phyloP scores from a whole-genome alignment of 2,888 invertebrate genomes.

The Ceratothoa steindachneri region DNA sequence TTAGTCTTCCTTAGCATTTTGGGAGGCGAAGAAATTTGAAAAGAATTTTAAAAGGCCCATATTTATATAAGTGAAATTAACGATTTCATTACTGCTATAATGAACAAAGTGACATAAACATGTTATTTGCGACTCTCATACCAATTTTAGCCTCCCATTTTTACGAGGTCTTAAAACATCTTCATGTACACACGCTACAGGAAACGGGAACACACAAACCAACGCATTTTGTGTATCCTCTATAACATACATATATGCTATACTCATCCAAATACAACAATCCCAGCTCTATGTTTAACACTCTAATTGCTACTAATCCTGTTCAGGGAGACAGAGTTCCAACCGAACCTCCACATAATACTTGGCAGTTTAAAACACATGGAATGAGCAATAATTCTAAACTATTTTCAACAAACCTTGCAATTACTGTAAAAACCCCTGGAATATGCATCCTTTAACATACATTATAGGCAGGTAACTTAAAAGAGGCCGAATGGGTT shows the following conservation, averaged over 20 bases:
- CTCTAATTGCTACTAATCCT: no score
- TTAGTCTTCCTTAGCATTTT: no score
- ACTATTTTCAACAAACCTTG: not conserved
- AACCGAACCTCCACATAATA: not conserved
- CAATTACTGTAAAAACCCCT: not conserved
- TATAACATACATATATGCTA: no score
- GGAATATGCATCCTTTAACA: slow-evolving; percentile 1
- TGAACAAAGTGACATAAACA: not conserved
- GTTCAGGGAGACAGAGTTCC: no score
- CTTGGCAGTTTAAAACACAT: slow-evolving; percentile 6
- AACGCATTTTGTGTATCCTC: no score
- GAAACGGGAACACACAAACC: no score
- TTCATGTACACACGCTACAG: no score
- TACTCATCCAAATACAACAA: no score
- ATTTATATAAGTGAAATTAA: not conserved
- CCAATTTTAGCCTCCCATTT: not conserved
- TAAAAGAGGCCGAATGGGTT: not conserved
- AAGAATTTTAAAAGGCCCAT: not conserved
- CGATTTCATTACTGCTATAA: not conserved
- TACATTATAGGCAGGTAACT: slow-evolving; percentile 8
- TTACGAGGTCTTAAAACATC: not conserved
- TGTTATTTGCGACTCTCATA: not conserved
- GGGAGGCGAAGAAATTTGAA: no score
- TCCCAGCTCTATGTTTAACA: no score
- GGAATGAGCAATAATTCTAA: not conserved